Evolutionary conservation across 2,888 invertebrate species (phyloP), one percentile per base, ranked within the genome.

Genomic region (Glyphotaelius pellucidus): DNA sequence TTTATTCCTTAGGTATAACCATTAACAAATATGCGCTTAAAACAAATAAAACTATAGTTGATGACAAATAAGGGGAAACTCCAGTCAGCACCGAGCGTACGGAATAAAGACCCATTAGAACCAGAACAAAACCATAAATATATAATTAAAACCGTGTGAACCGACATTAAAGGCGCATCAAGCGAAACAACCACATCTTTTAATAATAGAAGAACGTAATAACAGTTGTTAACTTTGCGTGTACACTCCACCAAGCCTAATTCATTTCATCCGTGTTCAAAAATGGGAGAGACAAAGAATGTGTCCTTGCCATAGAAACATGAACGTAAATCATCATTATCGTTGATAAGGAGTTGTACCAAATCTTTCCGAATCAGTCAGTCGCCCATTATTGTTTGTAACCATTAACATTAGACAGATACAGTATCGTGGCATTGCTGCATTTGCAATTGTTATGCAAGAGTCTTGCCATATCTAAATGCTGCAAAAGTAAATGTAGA

Each of bases 281-380:
- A 83, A 35, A 83, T 83, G 11, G 81, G 81, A 81, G 32, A 81
- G 83, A 83, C 83, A 83, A 32, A 83, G 83, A 35, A 83, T 38
- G 32, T 25, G 83, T 83, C 83, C 83, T 32, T 32, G 83, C 83
- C 83, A 67, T 83, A 83, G 83, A n/a, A 83, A 83, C 83, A 83
- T 83, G 83, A 83, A 32, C 83, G 83, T 83, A 35, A 83, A 83
- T 9, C 32, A 83, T 35, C 32, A 83, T 83, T 83, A n/a, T 83
- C 35, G 35, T 83, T 2, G 35, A 9, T 67, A 67, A 67, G 67
- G 67, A 67, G 67, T 67, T 67, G 9, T 67, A 67, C 67, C 67
- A n/a, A 67, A 67, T 25, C 67, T 25, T 9, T n/a, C 67, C 67
- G 25, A 67, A 67, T 67, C 67, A 38, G 38, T 38, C 38, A 67